Conservation (phyloP, 2,888 invertebrate genomes). For the Andrena fulva region DNA sequence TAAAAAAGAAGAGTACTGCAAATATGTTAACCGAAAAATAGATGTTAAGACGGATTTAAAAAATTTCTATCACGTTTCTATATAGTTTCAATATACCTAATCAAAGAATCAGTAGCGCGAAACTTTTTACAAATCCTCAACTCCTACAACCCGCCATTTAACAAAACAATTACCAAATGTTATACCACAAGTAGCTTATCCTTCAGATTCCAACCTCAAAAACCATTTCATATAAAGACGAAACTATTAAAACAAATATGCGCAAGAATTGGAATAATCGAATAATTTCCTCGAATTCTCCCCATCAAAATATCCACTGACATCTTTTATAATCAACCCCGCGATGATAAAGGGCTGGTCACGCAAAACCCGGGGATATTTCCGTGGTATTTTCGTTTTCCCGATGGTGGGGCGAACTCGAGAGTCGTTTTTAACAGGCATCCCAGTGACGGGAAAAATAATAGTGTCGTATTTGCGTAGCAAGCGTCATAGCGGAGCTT, state of each 20-base stretch:
- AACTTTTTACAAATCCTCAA: too few species aligned
- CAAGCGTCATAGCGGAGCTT: constrained; percentile 78
- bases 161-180: too few species aligned
- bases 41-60: too few species aligned
- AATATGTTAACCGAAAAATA: too few species aligned
- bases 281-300: not conserved
- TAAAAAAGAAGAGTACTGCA: too few species aligned
- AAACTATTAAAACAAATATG: not conserved
- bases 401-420: constrained; percentile 44
- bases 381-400: constrained; percentile 6
- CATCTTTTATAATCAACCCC: not conserved
- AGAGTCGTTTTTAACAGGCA: constrained; percentile 67
- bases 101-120: too few species aligned
- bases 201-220: too few species aligned
- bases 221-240: too few species aligned
- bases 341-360: not conserved
- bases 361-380: not conserved
- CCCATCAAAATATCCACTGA: not conserved
- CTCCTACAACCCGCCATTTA: too few species aligned
- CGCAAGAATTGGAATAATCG: not conserved
- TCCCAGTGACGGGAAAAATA: constrained; percentile 66
- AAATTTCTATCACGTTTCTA: too few species aligned
- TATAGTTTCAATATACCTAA: too few species aligned
- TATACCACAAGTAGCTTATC: too few species aligned
- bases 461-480: constrained; percentile 79